Percentiles rank a stretch among this genome's conserved stretches.
Conservation (phyloP, 1,140 invertebrate genomes). For the Trichonephila clavipes region DNA sequence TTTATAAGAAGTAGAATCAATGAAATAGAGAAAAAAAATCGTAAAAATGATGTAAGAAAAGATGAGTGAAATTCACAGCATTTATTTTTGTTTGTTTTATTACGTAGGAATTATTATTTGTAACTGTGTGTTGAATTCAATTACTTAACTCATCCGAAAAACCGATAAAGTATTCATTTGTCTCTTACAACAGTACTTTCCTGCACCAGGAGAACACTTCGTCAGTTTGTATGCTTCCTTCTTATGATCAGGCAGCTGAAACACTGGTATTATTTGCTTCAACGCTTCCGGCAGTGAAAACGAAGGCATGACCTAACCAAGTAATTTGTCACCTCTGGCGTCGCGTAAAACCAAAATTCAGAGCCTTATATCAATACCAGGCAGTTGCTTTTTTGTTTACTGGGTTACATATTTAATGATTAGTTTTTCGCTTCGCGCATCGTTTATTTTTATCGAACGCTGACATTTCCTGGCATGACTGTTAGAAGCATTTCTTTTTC, state of each 20-base stretch:
- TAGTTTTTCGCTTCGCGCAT: conserved; percentile 21
- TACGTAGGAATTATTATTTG: too few species aligned
- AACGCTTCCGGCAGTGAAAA: neutral
- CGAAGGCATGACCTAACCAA: conserved; percentile 9
- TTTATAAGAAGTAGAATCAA: too few species aligned
- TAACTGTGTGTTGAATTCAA: neutral
- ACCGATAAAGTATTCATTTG: neutral
- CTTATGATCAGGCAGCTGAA: neutral
- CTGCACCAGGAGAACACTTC: neutral
- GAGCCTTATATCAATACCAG: conserved; percentile 26
- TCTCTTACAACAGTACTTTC: neutral
- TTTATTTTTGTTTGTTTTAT: too few species aligned
- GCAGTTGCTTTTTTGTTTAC: neutral
- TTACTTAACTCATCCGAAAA: neutral
- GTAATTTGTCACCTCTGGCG: conserved; percentile 15
- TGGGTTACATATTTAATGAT: neutral
- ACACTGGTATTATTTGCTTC: conserved; percentile 9
- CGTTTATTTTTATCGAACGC: conserved; percentile 22
- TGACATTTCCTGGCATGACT: conserved; percentile 11
- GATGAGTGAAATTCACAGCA: too few species aligned
- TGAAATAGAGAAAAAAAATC: too few species aligned
- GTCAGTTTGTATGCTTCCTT: neutral
- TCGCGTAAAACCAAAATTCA: conserved; percentile 22
- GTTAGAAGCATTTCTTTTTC: neutral
- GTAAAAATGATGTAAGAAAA: too few species aligned